phyloP scores from a whole-genome alignment of 1,140 invertebrate genomes.

The Nilaparvata lugens region DNA sequence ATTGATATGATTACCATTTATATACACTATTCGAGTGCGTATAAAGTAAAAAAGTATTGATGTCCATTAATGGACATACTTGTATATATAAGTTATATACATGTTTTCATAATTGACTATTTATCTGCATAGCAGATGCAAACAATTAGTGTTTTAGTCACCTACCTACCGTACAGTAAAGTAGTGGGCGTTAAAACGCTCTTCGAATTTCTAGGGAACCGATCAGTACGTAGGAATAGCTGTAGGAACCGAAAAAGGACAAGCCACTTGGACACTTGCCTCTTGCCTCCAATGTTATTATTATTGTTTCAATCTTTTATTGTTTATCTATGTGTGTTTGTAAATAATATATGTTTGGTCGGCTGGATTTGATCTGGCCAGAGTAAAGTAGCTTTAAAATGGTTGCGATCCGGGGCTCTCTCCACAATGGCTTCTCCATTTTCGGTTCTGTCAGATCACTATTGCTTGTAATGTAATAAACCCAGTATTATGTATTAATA shows the following conservation, averaged over 20 bases:
- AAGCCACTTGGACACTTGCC: not conserved
- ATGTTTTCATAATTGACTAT: slow-evolving; percentile 4
- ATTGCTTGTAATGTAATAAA: slow-evolving; percentile 24
- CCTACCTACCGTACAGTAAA: not conserved
- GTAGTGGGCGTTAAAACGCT: slow-evolving; percentile 17
- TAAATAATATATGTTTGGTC: too few relatives aligned
- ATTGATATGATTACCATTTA: not conserved
- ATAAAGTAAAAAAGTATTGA: not conserved
- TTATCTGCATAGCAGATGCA: slow-evolving; percentile 16
- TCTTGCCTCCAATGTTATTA: too few relatives aligned
- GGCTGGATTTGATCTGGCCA: too few relatives aligned
- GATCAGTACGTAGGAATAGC: slow-evolving; percentile 5
- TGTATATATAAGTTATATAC: slow-evolving; percentile 2
- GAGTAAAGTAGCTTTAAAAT: too few relatives aligned
- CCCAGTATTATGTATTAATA: slow-evolving; percentile 28
- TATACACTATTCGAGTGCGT: not conserved
- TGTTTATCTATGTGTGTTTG: too few relatives aligned
- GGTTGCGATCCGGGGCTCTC: too few relatives aligned
- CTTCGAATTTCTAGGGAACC: not conserved
- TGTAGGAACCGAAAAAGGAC: not conserved
- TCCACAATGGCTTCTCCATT: not conserved
- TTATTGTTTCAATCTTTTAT: too few relatives aligned
- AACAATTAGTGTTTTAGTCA: not conserved
- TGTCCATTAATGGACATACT: not conserved
- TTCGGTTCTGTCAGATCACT: slow-evolving; percentile 3